A percentile compares a stretch with the other conserved stretches of the same genome.
Conservation (phyloP, 1,140 invertebrate genomes). For the Apis mellifera region Amel_HAv3.1 CM009937.2:2688001-2688500, state of each 20-base stretch:
- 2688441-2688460: too few relatives aligned
- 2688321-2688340: too few relatives aligned
- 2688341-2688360: too few relatives aligned
- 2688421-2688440: too few relatives aligned
- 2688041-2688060: conserved; percentile 30
- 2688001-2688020: conserved; percentile 7
- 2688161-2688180: conserved; percentile 29
- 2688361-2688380: too few relatives aligned
- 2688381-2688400: too few relatives aligned
- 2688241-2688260: conserved; percentile 20
- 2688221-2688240: neutral
- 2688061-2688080: neutral
- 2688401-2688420: too few relatives aligned
- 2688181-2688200: conserved; percentile 29
- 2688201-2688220: conserved; percentile 41
- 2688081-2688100: neutral
- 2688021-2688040: conserved; percentile 24
- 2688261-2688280: conserved; percentile 21
- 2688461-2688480: too few relatives aligned
- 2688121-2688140: neutral
- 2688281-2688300: neutral
- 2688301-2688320: neutral
- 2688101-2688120: neutral
- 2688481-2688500: too few relatives aligned
- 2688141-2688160: conserved; percentile 9